Conservation (phyloP, 2,797 vertebrate species). For the Fistularia tabacaria region DNA sequence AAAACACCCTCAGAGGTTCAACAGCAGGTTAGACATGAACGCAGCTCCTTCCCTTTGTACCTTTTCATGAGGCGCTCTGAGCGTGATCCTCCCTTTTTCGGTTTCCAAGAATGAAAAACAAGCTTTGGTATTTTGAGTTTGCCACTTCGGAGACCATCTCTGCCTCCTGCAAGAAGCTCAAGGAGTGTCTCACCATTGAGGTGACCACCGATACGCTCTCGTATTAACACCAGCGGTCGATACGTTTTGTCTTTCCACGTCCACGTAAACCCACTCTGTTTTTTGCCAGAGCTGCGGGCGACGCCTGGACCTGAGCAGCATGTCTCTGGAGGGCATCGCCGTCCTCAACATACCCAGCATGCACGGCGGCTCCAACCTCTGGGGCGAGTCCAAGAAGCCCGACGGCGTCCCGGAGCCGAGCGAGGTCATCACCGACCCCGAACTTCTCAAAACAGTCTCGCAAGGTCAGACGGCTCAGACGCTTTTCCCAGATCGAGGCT, state of each 20-base stretch:
- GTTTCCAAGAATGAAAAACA: conserved; percentile 88
- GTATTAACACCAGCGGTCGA: too few relatives aligned
- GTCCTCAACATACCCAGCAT: conserved; percentile 95
- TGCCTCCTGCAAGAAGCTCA: conserved; percentile 87
- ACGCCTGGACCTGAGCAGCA: conserved; percentile 76
- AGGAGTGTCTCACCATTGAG: conserved; percentile 84
- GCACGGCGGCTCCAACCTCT: conserved; percentile 93
- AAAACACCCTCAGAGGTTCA: conserved; percentile 92
- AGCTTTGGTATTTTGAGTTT: conserved; percentile 94
- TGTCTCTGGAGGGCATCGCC: conserved; percentile 85
- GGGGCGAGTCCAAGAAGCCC: conserved; percentile 86
- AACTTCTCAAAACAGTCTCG: conserved; percentile 81
- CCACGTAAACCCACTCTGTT: not conserved
- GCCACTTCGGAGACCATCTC: conserved; percentile 91
- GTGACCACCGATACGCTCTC: conserved; percentile 53
- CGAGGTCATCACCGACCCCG: conserved; percentile 81
- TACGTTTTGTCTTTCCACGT: not conserved
- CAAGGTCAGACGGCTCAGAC: conserved; percentile 74
- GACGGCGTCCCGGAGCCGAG: conserved; percentile 62
- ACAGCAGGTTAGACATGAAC: conserved; percentile 81
- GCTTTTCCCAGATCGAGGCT: not conserved
- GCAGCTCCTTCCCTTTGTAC: too few relatives aligned
- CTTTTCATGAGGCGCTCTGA: too few relatives aligned
- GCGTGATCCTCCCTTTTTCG: not conserved
- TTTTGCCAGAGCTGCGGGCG: conserved; percentile 80